Evolutionary conservation across 1,140 invertebrate species (phyloP).

Genomic region (Eubasilissa regina): DNA sequence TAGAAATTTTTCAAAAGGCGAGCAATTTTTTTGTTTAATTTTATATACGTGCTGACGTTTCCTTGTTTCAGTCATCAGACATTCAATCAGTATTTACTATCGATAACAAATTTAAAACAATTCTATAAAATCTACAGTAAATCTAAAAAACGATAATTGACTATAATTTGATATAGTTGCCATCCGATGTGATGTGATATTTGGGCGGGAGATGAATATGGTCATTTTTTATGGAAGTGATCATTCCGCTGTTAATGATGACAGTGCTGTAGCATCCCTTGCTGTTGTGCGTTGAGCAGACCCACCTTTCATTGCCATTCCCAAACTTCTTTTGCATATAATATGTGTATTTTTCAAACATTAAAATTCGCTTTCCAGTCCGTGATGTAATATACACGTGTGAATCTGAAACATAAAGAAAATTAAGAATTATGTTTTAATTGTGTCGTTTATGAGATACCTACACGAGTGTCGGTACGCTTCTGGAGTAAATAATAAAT

Average conservation of each 20-base stretch:
- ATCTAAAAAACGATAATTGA: no score
- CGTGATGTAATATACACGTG: conserved; percentile 6
- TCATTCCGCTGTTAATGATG: neutral
- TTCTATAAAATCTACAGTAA: no score
- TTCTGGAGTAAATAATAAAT: neutral
- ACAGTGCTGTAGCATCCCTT: neutral
- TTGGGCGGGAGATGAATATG: conserved; percentile 7
- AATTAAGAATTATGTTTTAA: no score
- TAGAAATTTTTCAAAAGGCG: no score
- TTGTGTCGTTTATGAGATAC: no score
- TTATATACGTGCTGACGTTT: no score
- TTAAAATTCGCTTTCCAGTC: conserved; percentile 24
- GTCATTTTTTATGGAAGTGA: neutral
- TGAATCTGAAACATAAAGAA: neutral
- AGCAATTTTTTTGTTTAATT: no score
- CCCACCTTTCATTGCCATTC: neutral
- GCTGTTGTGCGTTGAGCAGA: neutral
- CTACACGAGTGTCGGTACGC: no score
- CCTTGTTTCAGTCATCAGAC: no score
- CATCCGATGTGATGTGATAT: neutral
- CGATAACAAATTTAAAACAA: no score
- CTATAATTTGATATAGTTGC: conserved; percentile 19
- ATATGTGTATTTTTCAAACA: conserved; percentile 21
- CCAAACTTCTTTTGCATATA: neutral
- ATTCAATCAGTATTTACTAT: no score